phyloP scores from a whole-genome alignment of 2,797 vertebrate species.

The Lepus oiostolus region DNA sequence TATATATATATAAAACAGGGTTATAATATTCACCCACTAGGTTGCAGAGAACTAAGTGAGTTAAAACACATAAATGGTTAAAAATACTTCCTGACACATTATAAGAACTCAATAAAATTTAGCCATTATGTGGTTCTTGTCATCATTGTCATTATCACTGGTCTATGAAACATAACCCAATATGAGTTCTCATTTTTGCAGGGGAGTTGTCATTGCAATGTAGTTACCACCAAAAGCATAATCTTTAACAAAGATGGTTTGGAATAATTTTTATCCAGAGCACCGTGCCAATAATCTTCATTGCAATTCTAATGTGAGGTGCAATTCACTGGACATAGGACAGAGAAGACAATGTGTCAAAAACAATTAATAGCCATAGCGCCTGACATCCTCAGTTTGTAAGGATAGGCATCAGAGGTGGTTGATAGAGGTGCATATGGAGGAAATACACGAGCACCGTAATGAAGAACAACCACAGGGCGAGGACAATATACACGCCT shows the following conservation, averaged over 20 bases:
- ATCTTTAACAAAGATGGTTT: neutral
- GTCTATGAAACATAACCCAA: neutral
- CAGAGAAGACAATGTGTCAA: neutral
- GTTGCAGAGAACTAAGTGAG: conserved; percentile 9
- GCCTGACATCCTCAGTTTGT: neutral
- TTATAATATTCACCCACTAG: neutral
- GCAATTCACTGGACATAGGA: neutral
- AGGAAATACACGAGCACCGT: neutral
- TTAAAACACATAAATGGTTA: conserved; percentile 24
- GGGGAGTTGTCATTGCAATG: neutral
- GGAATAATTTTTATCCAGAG: neutral
- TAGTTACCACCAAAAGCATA: neutral
- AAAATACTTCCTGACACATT: neutral
- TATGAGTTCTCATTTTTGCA: neutral
- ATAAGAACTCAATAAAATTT: neutral
- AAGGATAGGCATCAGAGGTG: neutral
- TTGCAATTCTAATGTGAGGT: neutral
- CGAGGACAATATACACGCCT: no score
- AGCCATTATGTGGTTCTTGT: neutral
- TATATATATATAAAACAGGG: neutral
- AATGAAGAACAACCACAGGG: neutral
- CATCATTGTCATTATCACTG: neutral
- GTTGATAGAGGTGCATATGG: neutral
- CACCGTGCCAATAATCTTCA: neutral
- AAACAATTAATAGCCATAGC: neutral